Conservation (phyloP, 2,888 invertebrate species). For the Petrophora chlorosata region DNA sequence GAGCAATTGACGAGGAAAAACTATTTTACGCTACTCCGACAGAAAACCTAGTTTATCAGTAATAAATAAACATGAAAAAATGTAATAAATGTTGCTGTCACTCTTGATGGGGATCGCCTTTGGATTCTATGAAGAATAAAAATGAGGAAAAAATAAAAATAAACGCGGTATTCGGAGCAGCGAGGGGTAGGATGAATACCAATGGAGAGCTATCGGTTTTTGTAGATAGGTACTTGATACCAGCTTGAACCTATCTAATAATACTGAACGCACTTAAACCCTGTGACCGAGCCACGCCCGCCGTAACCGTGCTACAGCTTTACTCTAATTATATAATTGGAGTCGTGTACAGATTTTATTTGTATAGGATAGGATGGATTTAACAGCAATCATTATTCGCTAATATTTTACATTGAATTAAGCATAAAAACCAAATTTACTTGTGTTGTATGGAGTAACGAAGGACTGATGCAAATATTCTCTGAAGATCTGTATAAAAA, state of each 20-base stretch:
- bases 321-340: no score
- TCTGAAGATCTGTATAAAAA: no score
- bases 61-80: constrained; percentile 48
- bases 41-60: constrained; percentile 46
- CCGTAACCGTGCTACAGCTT: no score
- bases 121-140: constrained; percentile 25
- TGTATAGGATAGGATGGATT: no score
- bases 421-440: no score
- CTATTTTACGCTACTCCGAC: constrained; percentile 52
- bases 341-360: no score
- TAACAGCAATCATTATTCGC: no score
- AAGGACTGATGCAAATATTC: no score
- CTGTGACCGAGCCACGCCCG: no score
- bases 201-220: constrained; percentile 23
- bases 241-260: background rate
- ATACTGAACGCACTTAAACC: background rate
- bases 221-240: background rate
- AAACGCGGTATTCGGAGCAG: constrained; percentile 14
- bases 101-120: constrained; percentile 23
- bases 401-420: no score
- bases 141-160: constrained; percentile 27
- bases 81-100: constrained; percentile 35
- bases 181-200: constrained; percentile 22
- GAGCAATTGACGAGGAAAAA: constrained; percentile 59
- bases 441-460: no score